Base-by-base conservation (phyloP, 2,113 vertebrate genomes). In the Trogon surrucura region DNA sequence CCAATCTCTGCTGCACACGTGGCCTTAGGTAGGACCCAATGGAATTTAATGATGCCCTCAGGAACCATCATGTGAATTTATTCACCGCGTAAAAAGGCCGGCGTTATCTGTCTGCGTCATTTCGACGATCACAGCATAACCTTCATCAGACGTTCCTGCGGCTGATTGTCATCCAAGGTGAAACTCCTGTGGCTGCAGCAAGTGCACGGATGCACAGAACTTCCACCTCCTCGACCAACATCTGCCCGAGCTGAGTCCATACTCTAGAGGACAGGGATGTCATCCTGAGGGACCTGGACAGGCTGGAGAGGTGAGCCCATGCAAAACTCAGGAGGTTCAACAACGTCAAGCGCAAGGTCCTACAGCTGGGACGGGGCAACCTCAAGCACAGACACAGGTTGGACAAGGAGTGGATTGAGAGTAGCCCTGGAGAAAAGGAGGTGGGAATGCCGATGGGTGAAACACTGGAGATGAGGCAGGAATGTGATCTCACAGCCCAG, bases 401-500 rank as follows among this genome's bases (percentile, higher is more conserved):
- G 60, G 14, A 34, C 7, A 14, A 26, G 25, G 60, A 38, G 60
- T 41, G 23, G 34, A 15, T 38, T 27, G 18, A 65, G 13, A 65
- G 8, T 32, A 88, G 53, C 19, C 45, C 44, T 19, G 30, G 1
- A 7, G 17, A 78, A 27, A 60, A 48, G 45, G 26, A 17, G 32
- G 29, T 25, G 13, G 30, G 15, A 23, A 9, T 48, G 7, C 0
- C 36, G 27, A 3, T 47, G 11, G 30, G 5, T 13, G 34, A 45
- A 10, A 56, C 65, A 22, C 14, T 50, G 10, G 7, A 2, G 20
- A 16, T 2, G 36, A 69, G 3, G 23, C 1, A 1, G 10, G n/a
- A 30, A 10, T 1, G 16, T 30, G 48, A 0, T 0, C 21, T 65
- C 1, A 3, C 32, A 65, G 56, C 56, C 57, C 57, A 54, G 57